phyloP scores from a whole-genome alignment of 2,113 vertebrate genomes.

The Lates calcarifer region DNA sequence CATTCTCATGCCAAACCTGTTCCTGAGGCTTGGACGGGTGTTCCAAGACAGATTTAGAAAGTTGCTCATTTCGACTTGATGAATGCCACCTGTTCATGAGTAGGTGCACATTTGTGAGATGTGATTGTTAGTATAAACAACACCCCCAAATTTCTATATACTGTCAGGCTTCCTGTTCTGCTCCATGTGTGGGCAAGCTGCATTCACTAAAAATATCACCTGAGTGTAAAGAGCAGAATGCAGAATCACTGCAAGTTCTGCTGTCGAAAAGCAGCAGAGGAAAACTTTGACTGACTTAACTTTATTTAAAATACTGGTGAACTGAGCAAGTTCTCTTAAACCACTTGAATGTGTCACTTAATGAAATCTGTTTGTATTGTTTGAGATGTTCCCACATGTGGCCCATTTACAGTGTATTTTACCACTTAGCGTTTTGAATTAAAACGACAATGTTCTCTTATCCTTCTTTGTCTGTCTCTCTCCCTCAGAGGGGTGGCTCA shows the following conservation, averaged over 20 bases:
- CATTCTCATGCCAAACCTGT: background rate
- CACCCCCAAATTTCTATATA: background rate
- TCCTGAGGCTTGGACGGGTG: background rate
- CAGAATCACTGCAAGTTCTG: background rate
- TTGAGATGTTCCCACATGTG: background rate
- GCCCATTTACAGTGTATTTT: background rate
- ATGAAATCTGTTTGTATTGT: background rate
- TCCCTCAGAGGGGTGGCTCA: conserved; percentile 91
- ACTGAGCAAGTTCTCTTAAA: no score
- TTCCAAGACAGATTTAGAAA: background rate
- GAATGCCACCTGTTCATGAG: background rate
- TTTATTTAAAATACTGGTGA: no score
- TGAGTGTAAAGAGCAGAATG: background rate
- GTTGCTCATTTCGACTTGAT: background rate
- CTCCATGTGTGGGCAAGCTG: background rate
- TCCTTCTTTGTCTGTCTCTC: conserved; percentile 36
- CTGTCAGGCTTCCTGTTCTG: background rate
- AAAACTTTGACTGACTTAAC: background rate
- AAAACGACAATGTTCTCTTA: background rate
- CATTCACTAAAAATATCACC: conserved; percentile 6
- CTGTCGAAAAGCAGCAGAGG: background rate
- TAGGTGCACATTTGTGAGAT: conserved; percentile 13
- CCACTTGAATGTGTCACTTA: no score
- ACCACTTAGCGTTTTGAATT: background rate
- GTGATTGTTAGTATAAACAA: background rate